A percentile compares a stretch with the other conserved stretches of the same genome.
phyloP scores from a whole-genome alignment of 2,888 invertebrate species.

The Drosophila quinaria region DNA sequence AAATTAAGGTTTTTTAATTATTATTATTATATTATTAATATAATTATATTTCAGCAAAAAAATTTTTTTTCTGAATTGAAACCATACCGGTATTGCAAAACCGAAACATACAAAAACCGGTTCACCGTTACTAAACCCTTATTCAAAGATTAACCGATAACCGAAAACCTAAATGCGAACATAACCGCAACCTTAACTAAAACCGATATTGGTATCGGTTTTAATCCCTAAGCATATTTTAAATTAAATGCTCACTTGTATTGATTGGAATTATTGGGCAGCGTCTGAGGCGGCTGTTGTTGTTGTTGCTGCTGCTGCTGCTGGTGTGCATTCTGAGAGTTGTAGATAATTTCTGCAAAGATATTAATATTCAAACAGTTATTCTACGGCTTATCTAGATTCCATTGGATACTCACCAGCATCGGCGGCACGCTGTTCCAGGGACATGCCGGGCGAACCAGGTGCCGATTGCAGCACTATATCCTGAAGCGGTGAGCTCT shows the following conservation, averaged over 20 bases:
- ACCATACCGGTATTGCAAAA: too few species aligned
- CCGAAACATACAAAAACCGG: too few species aligned
- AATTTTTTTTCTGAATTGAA: too few species aligned
- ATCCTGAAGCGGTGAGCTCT: constrained; percentile 96
- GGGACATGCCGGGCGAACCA: constrained; percentile 88
- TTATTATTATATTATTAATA: too few species aligned
- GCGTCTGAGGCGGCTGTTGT: constrained; percentile 73
- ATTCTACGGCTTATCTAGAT: not conserved
- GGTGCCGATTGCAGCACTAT: constrained; percentile 88
- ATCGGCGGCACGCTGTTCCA: constrained; percentile 84
- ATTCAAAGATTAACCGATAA: too few species aligned
- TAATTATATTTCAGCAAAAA: too few species aligned
- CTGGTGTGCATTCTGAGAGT: constrained; percentile 81
- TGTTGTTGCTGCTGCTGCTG: constrained; percentile 57
- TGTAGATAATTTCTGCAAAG: constrained; percentile 83
- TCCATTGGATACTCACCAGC: constrained; percentile 59
- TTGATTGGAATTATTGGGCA: constrained; percentile 84
- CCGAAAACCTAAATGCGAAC: too few species aligned
- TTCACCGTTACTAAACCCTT: too few species aligned
- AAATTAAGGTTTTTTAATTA: too few species aligned
- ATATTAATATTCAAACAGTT: constrained; percentile 1
- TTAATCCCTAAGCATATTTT: too few species aligned
- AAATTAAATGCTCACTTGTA: constrained; percentile 76
- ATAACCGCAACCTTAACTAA: too few species aligned
- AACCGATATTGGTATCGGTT: too few species aligned